phyloP scores from a whole-genome alignment of 2,888 invertebrate species.

The Pyrocoelia pectoralis region DNA sequence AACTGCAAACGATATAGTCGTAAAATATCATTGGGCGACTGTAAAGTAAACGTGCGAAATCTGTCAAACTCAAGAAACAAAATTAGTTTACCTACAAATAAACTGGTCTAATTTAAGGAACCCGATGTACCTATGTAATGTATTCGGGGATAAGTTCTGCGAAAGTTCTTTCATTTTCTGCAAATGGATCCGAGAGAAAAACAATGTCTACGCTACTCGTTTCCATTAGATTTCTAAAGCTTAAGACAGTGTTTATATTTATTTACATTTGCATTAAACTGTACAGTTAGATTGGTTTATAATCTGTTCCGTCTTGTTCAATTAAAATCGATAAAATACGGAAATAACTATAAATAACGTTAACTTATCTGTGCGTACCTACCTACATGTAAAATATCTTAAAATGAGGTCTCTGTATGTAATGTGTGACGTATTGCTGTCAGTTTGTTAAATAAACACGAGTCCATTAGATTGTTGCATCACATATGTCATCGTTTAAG shows the following conservation, averaged over 20 bases:
- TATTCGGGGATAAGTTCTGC: not conserved
- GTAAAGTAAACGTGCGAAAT: no score
- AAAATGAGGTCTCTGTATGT: slow-evolving; percentile 44
- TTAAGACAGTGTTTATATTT: not conserved
- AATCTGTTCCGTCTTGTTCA: not conserved
- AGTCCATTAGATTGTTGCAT: slow-evolving; percentile 62
- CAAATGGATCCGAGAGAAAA: no score
- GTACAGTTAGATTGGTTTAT: not conserved
- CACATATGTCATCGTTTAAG: slow-evolving; percentile 56
- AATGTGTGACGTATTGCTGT: slow-evolving; percentile 56
- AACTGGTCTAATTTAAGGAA: slow-evolving; percentile 29
- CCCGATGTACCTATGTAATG: slow-evolving; percentile 16
- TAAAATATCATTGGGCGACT: slow-evolving; percentile 23
- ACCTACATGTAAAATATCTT: slow-evolving; percentile 22
- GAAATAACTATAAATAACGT: slow-evolving; percentile 21
- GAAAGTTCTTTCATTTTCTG: not conserved
- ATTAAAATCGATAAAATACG: slow-evolving; percentile 9
- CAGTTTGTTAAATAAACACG: slow-evolving; percentile 61
- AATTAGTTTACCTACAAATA: slow-evolving; percentile 19
- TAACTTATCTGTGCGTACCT: slow-evolving; percentile 15
- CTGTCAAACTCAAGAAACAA: no score
- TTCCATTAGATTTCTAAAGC: not conserved
- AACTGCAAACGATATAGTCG: slow-evolving; percentile 16
- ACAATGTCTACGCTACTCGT: no score
- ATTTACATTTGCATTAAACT: no score